Base-by-base conservation (phyloP, 2,797 vertebrate genomes). In the Scolopax bukidnonensis region DNA sequence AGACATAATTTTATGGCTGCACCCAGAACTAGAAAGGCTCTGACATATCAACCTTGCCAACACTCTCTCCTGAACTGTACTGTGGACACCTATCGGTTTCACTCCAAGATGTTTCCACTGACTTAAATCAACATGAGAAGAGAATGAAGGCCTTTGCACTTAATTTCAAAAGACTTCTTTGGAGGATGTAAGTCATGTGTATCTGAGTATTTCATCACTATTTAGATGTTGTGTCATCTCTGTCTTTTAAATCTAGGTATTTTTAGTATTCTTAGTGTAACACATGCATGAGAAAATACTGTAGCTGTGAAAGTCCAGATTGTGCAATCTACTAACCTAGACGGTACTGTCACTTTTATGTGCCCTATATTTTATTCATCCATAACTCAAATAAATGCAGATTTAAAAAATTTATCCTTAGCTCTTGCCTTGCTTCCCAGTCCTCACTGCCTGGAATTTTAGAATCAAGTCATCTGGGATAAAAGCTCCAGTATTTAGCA, bases 241-340 rank as follows among this genome's bases (percentile, higher is more conserved):
- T 4, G 7, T 18, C 80, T 95, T 95, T 94, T 84, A 95, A 91
- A 95, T 84, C 36, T 27, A 73, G 47, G 14, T 82, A 76, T 75
- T 91, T 95, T 95, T 93, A 82, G 36, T 73, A 79, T 76, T 95
- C 87, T 76, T 90, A 79, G 32, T 63, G 56, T 91, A 90, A 59
- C 40, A 84, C 59, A 79, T 56, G 25, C 63, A 60, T 50, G 32
- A 96, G 69, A 89, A 96, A 90, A 93, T 94, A 90, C 70, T 82
- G 59, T 78, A 68, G 87, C 73, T 81, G 47, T 93, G 94, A 93
- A 95, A 94, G 70, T 91, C 95, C 92, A 92, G 73, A 92, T 63
- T 92, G 65, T 91, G 84, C 73, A 88, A 90, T 89, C 89, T 90
- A 67, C 82, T 95, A 92, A 82, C 82, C 89, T 95, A 96, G 92